Base-by-base conservation (phyloP, 2,888 invertebrate genomes). In the Argyresthia goedartella region DNA sequence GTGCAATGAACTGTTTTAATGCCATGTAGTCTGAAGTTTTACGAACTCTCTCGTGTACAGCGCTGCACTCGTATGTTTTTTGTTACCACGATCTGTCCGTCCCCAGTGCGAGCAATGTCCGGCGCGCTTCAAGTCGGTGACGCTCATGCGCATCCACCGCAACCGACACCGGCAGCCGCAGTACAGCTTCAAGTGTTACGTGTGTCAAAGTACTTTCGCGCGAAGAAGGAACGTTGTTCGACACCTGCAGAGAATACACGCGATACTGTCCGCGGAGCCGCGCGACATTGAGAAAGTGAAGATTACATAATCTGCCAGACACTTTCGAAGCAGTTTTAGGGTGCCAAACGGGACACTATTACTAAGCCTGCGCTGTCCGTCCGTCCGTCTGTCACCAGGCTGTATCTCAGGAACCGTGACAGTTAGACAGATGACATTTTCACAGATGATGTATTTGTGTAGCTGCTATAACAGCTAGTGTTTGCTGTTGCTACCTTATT, bases 131-230 rank as follows among this genome's bases (percentile, higher is more conserved):
- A 81, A 82, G 50, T 81, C 81, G 0, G 69, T 71, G 0, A 81
- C 82, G 0, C 56, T 82, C 1, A 82, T 82, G 82, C 60, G 79
- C 0, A 80, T 82, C 15, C 81, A 82, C 59, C 64, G 65, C 53
- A 70, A 67, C 52, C 61, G 78, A 0, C 84, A 85, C 57, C 61
- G 75, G 1, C 70, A 73, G 0, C 69, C 77, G 0, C 66, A 66
- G 4, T 76, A 78, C 63, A 60, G 67, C 0, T 84, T 69, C 71
- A 59, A 59, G 15, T 68, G 67, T 70, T 75, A 54, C 53, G 65
- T 56, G 49, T 84, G 55, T 70, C 59, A 60, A 25, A 71, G 70
- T 59, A 68, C 56, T n/a, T 85, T 84, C 61, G 78, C 78, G 42
- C 60, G 85, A 0, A 64, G 84, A 9, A 59, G 84, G 1, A 84